These are phyloP conservation scores for Microcebus lehilahytsara DNA, from an alignment of 2,113 vertebrate species.

Conservation along the genomic window DNA sequence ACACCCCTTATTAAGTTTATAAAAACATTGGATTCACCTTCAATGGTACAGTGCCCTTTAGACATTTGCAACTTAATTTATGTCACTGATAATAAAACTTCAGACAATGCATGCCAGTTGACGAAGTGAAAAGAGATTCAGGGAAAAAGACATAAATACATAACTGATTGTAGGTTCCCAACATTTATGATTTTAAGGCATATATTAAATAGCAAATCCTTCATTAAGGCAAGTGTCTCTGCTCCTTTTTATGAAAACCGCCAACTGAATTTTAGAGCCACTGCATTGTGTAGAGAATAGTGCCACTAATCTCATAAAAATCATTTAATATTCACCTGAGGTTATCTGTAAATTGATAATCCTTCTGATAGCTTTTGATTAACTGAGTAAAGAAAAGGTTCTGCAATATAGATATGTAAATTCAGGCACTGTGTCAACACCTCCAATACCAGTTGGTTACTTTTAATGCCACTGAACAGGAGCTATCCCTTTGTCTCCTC, in stretches of 20 bases:
- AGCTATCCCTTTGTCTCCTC: background rate
- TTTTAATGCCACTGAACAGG: background rate
- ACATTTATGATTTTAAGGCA: conserved; percentile 4
- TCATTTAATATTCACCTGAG: background rate
- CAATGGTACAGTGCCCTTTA: conserved; percentile 58
- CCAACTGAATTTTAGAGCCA: background rate
- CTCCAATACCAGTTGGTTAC: background rate
- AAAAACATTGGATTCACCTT: conserved; percentile 76
- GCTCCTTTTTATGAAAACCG: background rate
- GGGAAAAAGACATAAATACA: conserved; percentile 8
- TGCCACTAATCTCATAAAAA: conserved; percentile 22
- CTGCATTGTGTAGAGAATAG: background rate
- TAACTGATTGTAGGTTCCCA: conserved; percentile 26
- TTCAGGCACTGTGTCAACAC: background rate
- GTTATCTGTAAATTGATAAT: conserved; percentile 37
- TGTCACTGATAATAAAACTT: conserved; percentile 68
- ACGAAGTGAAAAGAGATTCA: conserved; percentile 19
- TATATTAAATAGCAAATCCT: conserved; percentile 48
- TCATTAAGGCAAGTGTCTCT: background rate
- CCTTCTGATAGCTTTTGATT: background rate
- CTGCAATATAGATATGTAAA: background rate
- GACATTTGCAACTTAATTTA: conserved; percentile 71
- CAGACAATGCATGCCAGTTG: conserved; percentile 39
- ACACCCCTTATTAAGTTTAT: conserved; percentile 66
- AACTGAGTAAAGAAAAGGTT: background rate